Evolutionary conservation across 2,797 vertebrate species (phyloP), one percentile per base, ranked within the genome.

Genomic region (Pagetopsis macropterus): DNA sequence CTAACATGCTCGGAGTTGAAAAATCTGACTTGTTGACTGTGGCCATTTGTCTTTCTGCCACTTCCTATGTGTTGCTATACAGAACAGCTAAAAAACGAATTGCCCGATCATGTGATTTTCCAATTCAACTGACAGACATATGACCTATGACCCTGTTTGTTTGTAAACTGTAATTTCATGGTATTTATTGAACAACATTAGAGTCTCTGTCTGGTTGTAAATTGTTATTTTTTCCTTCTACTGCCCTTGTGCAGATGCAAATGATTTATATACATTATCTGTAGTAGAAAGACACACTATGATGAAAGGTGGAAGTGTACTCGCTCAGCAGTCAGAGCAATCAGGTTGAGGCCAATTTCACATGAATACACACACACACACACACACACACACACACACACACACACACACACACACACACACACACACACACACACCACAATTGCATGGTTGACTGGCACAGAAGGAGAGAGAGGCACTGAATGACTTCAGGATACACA

Each of bases 401-500:
- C 59, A 60, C 56, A 23, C 23, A 23, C 23, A 23, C 23, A 23
- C 23, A 23, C 23, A 23, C 23, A 23, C 23, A 23, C 23, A 23
- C 23, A 23, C 23, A 23, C 23, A 23, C 23, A 33, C 33, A 33
- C 33, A 33, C 33, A 33, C 33, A 33, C 33, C 5, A 37, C 33
- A 37, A 37, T 37, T 43, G 41, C 27, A 10, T 71, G 51, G 65
- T 63, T 63, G 50, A 71, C 51, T 59, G 60, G 72, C 73, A 68
- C 41, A 70, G 23, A 4, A 33, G 12, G 52, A 56, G 65, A 63
- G 59, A 41, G 69, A 23, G 52, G 60, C 65, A n/a, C 21, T 68
- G 55, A 69, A 67, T 54, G 65, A 19, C 76, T 76, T 70, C 76
- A 54, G 80, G 74, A 77, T 44, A 15, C 56, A 55, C 51, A 56